A percentile compares a stretch with the other conserved stretches of the same genome.
Conservation (phyloP, 2,888 invertebrate species). For the Drymonia ruficornis region DNA sequence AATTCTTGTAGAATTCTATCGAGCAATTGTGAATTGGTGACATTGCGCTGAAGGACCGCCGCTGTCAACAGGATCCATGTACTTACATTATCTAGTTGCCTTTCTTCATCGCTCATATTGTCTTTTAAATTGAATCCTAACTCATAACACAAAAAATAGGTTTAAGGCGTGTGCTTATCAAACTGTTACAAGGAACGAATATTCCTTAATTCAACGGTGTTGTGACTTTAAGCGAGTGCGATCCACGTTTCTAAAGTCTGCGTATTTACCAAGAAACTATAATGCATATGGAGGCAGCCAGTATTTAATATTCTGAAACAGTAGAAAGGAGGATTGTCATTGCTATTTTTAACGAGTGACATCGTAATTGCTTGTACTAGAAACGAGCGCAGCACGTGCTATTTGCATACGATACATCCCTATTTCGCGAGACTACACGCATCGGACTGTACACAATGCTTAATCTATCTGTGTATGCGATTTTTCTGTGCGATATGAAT, state of each 20-base stretch:
- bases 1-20: too few species aligned
- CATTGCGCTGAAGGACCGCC: too few species aligned
- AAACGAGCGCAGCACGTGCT: constrained; percentile 7
- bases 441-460: neutral
- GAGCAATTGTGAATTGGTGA: too few species aligned
- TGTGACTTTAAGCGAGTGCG: neutral
- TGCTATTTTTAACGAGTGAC: constrained; percentile 28
- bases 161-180: too few species aligned
- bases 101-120: too few species aligned
- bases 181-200: too few species aligned
- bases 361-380: constrained; percentile 26
- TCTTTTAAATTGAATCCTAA: too few species aligned
- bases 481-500: neutral
- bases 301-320: constrained; percentile 20
- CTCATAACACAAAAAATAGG: too few species aligned
- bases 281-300: constrained; percentile 10
- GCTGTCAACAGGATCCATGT: too few species aligned
- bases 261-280: constrained; percentile 7
- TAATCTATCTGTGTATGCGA: too few species aligned
- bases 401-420: constrained; percentile 1
- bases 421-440: constrained; percentile 14
- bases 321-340: constrained; percentile 25
- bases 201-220: neutral
- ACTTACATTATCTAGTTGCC: too few species aligned
- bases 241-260: too few species aligned